Base-by-base conservation (phyloP, 1,140 invertebrate genomes). In the Meloidogyne exigua region DNA sequence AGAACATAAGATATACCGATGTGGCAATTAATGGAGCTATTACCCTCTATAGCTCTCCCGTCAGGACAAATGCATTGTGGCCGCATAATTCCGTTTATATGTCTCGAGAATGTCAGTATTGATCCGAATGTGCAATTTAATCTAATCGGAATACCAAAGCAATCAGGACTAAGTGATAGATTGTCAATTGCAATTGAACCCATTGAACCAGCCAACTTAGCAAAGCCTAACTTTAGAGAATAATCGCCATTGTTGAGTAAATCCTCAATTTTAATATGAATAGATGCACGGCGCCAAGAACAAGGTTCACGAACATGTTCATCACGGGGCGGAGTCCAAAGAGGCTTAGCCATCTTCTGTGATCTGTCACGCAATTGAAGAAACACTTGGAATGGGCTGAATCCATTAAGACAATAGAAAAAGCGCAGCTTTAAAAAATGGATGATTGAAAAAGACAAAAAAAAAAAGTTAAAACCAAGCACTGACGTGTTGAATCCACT, bases 111-210 rank as follows among this genome's bases (percentile, higher is more conserved):
- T n/a, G 49, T 49, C 7, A 4, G 18, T 21, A 57, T 57, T 9
- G 49, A 9, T n/a, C 49, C 49, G 1, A 57, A 21, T n/a, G 49
- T 57, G n/a, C 49, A 57, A 57, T 57, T 57, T 57, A n/a, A 57
- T n/a, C 49, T 57, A 21, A 57, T 57, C n/a, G 13, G 12, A 21
- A n/a, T 71, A 13, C 70, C 32, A 75, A 82, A 82, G 49, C 81
- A 82, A 66, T 77, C 81, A 15, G 81, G 82, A n/a, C 81, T 82
- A 39, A 82, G 42, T 39, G 81, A 68, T 26, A 82, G 76, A 65
- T 82, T 83, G 64, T 82, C 82, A 49, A 82, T 82, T 25, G 80
- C 75, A 64, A 82, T 75, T 57, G 79, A 82, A 18, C 70, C 79
- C 63, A 67, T 18, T 25, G 84, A 80, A 25, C 77, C 78, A 65